A percentile compares a stretch with the other conserved stretches of the same genome.
Conservation (phyloP, 2,113 vertebrate genomes). For the Phalacrocorax pelagicus region DNA sequence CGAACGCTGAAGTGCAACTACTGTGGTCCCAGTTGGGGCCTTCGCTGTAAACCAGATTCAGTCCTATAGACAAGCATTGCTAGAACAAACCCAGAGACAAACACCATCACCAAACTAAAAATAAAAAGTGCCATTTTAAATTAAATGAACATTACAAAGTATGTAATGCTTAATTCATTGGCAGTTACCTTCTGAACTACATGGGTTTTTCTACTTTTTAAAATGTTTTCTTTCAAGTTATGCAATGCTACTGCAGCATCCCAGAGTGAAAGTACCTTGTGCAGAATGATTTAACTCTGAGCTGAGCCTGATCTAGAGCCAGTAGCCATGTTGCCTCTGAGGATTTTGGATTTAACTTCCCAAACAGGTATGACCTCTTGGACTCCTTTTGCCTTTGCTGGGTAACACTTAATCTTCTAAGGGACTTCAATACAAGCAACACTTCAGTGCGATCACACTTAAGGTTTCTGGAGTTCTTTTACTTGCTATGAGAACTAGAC, state of each 20-base stretch:
- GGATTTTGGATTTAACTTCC: background rate
- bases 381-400: background rate
- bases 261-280: background rate
- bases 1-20: background rate
- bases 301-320: background rate
- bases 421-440: background rate
- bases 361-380: background rate
- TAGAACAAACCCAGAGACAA: background rate
- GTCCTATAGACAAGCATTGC: background rate
- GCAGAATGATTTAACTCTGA: background rate
- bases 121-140: background rate
- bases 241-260: background rate
- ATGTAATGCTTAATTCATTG: background rate
- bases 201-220: background rate
- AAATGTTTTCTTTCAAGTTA: background rate
- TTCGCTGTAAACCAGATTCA: background rate
- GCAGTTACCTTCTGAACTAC: background rate
- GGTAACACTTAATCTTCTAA: background rate
- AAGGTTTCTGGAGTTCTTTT: background rate
- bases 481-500: background rate
- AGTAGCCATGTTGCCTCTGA: background rate
- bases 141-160: background rate
- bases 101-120: background rate
- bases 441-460: background rate
- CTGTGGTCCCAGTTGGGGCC: background rate